A percentile compares a stretch with the other conserved stretches of the same genome.
phyloP scores from a whole-genome alignment of 2,888 invertebrate species.

The Marasmarcha lunaedactyla region DNA sequence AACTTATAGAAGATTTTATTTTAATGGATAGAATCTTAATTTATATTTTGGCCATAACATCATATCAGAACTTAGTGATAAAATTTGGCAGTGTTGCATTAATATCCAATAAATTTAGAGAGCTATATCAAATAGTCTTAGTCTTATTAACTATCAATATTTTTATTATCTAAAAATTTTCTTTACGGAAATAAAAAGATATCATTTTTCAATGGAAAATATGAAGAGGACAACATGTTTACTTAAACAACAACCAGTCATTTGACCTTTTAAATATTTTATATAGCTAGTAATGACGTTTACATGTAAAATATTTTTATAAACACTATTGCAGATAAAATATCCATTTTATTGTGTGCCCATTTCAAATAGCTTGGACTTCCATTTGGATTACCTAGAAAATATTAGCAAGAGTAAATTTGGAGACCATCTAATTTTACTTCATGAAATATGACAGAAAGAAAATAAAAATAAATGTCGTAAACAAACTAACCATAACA shows the following conservation, averaged over 20 bases:
- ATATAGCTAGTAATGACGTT: slow-evolving; percentile 18
- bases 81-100: not conserved
- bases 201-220: slow-evolving; percentile 26
- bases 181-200: not conserved
- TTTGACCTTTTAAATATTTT: slow-evolving; percentile 38
- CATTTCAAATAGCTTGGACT: slow-evolving; percentile 55
- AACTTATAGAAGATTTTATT: not conserved
- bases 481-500: slow-evolving; percentile 46
- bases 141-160: not conserved
- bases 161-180: slow-evolving; percentile 1
- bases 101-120: not conserved
- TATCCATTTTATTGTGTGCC: slow-evolving; percentile 48
- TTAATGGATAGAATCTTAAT: not conserved
- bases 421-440: slow-evolving; percentile 20
- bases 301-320: slow-evolving; percentile 26
- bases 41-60: not conserved
- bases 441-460: slow-evolving; percentile 13
- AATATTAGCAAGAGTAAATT: slow-evolving; percentile 48
- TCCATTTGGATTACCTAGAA: slow-evolving; percentile 70
- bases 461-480: slow-evolving; percentile 23
- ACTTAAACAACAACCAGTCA: slow-evolving; percentile 56
- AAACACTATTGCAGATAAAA: slow-evolving; percentile 38
- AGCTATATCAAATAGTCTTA: not conserved
- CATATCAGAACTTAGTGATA: not conserved
- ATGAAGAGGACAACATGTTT: slow-evolving; percentile 54